Conservation (phyloP, 2,797 vertebrate genomes). For the Enteromius trimaculatus region DNA sequence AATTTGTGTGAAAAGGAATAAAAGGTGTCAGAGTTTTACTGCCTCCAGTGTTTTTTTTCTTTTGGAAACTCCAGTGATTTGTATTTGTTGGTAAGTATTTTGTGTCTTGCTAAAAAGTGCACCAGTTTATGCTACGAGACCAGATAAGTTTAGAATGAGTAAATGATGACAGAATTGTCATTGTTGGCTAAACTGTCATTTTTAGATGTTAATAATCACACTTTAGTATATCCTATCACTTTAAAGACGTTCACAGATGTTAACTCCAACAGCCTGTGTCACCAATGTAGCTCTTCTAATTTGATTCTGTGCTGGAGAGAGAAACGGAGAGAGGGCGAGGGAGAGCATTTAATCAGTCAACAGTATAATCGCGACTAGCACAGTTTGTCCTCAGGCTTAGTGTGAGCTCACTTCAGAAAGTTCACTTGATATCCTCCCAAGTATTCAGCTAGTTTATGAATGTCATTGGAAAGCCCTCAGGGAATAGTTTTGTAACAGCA, state of each 20-base stretch:
- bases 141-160: background rate
- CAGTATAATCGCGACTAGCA: constrained; percentile 36
- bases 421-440: constrained; percentile 31
- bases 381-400: constrained; percentile 46
- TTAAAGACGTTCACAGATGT: constrained; percentile 63
- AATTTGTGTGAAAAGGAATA: too few species aligned
- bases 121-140: too few species aligned
- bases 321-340: constrained; percentile 39
- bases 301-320: constrained; percentile 61
- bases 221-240: constrained; percentile 63
- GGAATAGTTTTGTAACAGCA: background rate
- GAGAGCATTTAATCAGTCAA: constrained; percentile 31
- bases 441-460: constrained; percentile 14
- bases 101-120: too few species aligned
- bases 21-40: too few species aligned
- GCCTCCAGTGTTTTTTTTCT: too few species aligned
- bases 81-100: too few species aligned
- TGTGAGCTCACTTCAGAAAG: constrained; percentile 41
- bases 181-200: background rate
- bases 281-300: constrained; percentile 49
- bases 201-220: constrained; percentile 18
- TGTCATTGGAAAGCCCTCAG: background rate
- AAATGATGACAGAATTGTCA: background rate
- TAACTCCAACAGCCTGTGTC: constrained; percentile 45
- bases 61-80: too few species aligned